Evolutionary conservation across 2,797 vertebrate species (phyloP).

Genomic region (Centropyge bicolor): DNA sequence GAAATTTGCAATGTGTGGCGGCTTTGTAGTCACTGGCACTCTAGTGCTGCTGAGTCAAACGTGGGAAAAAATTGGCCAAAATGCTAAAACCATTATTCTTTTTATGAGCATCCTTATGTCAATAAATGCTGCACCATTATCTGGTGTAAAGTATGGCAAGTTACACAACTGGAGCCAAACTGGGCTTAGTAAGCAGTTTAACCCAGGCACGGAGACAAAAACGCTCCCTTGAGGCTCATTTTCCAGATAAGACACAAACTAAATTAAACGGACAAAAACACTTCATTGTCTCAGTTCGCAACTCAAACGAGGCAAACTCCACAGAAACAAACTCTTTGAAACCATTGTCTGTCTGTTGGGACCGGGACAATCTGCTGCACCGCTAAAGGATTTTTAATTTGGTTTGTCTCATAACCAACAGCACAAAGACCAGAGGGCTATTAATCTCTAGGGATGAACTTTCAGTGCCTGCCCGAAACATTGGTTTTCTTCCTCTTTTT

Average conservation of each 20-base stretch:
- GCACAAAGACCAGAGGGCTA: slow-evolving; percentile 63
- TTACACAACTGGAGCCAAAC: not conserved
- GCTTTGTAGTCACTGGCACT: not conserved
- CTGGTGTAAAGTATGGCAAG: not conserved
- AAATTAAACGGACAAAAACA: slow-evolving; percentile 5
- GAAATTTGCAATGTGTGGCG: too few species aligned
- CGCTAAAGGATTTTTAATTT: slow-evolving; percentile 79
- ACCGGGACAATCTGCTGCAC: slow-evolving; percentile 47
- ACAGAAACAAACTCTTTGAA: slow-evolving; percentile 49
- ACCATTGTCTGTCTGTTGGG: slow-evolving; percentile 34
- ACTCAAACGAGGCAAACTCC: slow-evolving; percentile 14
- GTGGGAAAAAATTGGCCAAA: not conserved
- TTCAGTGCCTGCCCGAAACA: slow-evolving; percentile 55
- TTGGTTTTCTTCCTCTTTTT: slow-evolving; percentile 37
- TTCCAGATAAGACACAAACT: slow-evolving; percentile 9
- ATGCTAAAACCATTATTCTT: not conserved
- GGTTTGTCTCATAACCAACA: slow-evolving; percentile 73
- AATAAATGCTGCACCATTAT: not conserved
- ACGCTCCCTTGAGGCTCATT: not conserved
- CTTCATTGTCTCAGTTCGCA: slow-evolving; percentile 40
- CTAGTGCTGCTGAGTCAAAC: not conserved
- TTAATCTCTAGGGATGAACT: slow-evolving; percentile 76
- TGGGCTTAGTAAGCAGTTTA: not conserved
- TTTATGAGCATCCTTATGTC: not conserved
- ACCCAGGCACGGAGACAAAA: not conserved